Evolutionary conservation across 37 sponge, comb jelly and placozoan genomes (phyloP).

Genomic region (Lycopodina hypogea): DNA sequence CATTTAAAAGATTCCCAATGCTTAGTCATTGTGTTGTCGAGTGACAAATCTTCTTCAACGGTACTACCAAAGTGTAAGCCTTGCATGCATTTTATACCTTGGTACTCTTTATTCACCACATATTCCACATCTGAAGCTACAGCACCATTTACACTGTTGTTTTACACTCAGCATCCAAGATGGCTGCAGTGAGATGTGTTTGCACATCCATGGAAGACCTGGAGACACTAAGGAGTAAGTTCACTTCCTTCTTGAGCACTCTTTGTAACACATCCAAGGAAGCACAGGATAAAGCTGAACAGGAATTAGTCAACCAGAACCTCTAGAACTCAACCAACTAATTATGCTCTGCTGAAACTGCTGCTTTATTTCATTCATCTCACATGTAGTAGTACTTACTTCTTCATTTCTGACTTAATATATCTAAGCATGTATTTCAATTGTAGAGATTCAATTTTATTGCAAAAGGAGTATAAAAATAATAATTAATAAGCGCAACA

Average conservation of each 20-base stretch:
- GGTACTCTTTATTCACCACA: not conserved
- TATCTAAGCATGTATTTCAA: too few relatives aligned
- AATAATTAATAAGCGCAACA: too few relatives aligned
- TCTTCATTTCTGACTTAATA: too few relatives aligned
- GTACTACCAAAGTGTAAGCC: not conserved
- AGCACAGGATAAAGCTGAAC: conserved; percentile 58
- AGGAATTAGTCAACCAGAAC: not conserved
- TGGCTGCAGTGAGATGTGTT: conserved; percentile 29
- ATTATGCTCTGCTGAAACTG: too few relatives aligned
- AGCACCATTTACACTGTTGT: not conserved
- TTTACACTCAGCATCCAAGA: conserved; percentile 6
- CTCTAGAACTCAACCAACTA: too few relatives aligned
- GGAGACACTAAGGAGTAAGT: conserved; percentile 44
- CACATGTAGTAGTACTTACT: too few relatives aligned
- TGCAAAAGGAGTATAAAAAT: too few relatives aligned
- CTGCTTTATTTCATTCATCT: too few relatives aligned
- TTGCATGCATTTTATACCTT: not conserved
- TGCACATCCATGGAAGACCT: conserved; percentile 38
- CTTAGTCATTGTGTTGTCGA: conserved; percentile 23
- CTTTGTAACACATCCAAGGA: conserved; percentile 26
- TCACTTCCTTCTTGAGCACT: conserved; percentile 31
- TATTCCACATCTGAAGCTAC: not conserved
- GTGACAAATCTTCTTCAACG: not conserved
- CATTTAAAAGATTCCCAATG: conserved; percentile 53
- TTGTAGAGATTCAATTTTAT: too few relatives aligned